phyloP scores from a whole-genome alignment of 2,113 vertebrate species.

The Dascyllus trimaculatus region DNA sequence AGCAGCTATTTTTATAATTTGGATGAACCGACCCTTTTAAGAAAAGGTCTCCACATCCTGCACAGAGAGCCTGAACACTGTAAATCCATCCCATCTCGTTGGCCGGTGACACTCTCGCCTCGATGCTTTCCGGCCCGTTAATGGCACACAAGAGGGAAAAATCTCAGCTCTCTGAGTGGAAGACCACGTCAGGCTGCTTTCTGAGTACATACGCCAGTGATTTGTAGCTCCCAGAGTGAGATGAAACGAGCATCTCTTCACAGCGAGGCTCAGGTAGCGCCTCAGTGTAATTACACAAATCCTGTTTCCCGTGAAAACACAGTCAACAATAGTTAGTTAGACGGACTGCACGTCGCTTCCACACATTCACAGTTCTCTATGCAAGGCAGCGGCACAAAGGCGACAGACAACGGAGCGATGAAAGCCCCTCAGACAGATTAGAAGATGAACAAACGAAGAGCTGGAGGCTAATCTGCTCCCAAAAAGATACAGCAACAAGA shows the following conservation, averaged over 20 bases:
- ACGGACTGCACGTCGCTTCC: background rate
- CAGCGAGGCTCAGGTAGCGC: slow-evolving; percentile 17
- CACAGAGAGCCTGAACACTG: background rate
- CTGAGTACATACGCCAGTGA: background rate
- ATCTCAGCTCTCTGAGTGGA: slow-evolving; percentile 37
- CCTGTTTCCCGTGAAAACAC: slow-evolving; percentile 18
- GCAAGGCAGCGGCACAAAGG: background rate
- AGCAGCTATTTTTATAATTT: background rate
- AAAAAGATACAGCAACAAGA: slow-evolving; percentile 23
- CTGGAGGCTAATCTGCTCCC: slow-evolving; percentile 15
- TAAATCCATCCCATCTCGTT: slow-evolving; percentile 22
- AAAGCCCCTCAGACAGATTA: slow-evolving; percentile 30
- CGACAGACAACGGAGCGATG: background rate
- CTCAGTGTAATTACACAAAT: slow-evolving; percentile 26
- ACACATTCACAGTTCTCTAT: background rate
- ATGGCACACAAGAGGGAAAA: slow-evolving; percentile 41
- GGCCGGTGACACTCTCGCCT: slow-evolving; percentile 22
- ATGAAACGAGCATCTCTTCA: slow-evolving; percentile 24
- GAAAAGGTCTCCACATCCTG: slow-evolving; percentile 10
- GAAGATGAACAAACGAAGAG: slow-evolving; percentile 22
- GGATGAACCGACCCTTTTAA: background rate
- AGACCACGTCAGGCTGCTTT: slow-evolving; percentile 26
- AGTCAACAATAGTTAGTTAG: slow-evolving; percentile 5
- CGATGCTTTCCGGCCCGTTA: slow-evolving; percentile 51
- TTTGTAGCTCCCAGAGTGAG: slow-evolving; percentile 14